Evolutionary conservation across 30 jellyfish, hydroid and myxozoan species (phyloP).

Genomic region (Morbakka virulenta): DNA sequence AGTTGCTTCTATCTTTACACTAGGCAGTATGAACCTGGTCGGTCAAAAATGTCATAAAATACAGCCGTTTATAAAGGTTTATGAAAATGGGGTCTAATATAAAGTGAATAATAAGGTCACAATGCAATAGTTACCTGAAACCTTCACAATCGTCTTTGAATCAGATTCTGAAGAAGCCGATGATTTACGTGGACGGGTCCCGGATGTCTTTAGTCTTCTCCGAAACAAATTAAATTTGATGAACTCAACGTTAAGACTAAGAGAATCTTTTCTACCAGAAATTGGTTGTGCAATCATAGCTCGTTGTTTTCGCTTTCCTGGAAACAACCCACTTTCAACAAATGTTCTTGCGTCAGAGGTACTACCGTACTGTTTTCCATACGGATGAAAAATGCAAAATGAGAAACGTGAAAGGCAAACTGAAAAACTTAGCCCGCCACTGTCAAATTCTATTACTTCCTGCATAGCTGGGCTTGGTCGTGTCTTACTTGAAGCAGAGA

Average conservation of each 20-base stretch:
- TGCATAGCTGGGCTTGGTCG: constrained; percentile 10
- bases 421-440: constrained; percentile 68
- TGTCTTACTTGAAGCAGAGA: neutral
- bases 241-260: constrained; percentile 86
- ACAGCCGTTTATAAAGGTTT: no score
- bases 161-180: constrained; percentile 32
- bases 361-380: constrained; percentile 88
- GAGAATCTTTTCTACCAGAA: constrained; percentile 94
- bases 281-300: constrained; percentile 75
- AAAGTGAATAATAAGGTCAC: no score
- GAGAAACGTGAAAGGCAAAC: constrained; percentile 89
- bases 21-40: no score
- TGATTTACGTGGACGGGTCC: constrained; percentile 9
- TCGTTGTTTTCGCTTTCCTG: constrained; percentile 71
- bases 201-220: constrained; percentile 25
- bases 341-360: constrained; percentile 67
- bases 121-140: constrained; percentile 82
- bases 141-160: constrained; percentile 68
- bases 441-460: constrained; percentile 28
- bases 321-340: constrained; percentile 54
- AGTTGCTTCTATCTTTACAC: no score
- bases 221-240: constrained; percentile 81
- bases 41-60: no score
- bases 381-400: constrained; percentile 92
- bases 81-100: no score